Evolutionary conservation across 1,140 invertebrate species (phyloP).

Genomic region (Aphelenchoides avenae): DNA sequence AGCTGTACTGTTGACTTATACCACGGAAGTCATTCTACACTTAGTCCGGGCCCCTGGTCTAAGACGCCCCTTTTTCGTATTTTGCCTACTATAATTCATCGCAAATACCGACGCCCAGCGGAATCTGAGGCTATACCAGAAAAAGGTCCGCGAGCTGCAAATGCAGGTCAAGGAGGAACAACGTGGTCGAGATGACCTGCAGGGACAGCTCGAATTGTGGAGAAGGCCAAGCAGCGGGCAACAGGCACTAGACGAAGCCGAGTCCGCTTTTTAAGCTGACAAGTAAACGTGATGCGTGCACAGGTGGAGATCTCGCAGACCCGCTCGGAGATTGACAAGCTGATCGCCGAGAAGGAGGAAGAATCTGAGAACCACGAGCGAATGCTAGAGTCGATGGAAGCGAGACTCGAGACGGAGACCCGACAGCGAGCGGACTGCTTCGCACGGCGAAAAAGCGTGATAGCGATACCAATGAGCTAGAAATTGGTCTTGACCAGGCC

Average conservation of each 20-base stretch:
- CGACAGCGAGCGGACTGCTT: slow-evolving; percentile 97
- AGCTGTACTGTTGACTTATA: too few relatives aligned
- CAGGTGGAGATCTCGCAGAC: slow-evolving; percentile 64
- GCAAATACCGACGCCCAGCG: too few relatives aligned
- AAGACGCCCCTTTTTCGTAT: too few relatives aligned
- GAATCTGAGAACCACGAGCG: slow-evolving; percentile 99
- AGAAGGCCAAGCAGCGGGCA: slow-evolving; percentile 96
- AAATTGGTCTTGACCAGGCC: slow-evolving; percentile 94
- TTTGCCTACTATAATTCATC: too few relatives aligned
- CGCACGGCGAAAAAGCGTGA: slow-evolving; percentile 99
- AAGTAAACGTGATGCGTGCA: slow-evolving; percentile 91
- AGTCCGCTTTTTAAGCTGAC: slow-evolving; percentile 95
- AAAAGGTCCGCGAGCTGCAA: slow-evolving; percentile 91
- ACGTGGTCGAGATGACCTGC: slow-evolving; percentile 53
- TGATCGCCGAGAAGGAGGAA: slow-evolving; percentile 90
- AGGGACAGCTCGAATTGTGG: slow-evolving; percentile 71
- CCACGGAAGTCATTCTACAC: too few relatives aligned
- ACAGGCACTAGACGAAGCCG: slow-evolving; percentile 82
- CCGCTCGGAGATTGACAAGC: slow-evolving; percentile 43
- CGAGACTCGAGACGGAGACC: slow-evolving; percentile 93
- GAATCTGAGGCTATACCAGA: too few relatives aligned
- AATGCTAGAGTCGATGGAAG: slow-evolving; percentile 97
- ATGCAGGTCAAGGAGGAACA: slow-evolving; percentile 87
- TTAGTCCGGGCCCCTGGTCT: too few relatives aligned
- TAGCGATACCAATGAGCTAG: slow-evolving; percentile 93